A percentile compares a stretch with the other conserved stretches of the same genome.
Evolutionary conservation across 2,888 invertebrate species (phyloP).

Genomic region (Congeria kusceri): DNA sequence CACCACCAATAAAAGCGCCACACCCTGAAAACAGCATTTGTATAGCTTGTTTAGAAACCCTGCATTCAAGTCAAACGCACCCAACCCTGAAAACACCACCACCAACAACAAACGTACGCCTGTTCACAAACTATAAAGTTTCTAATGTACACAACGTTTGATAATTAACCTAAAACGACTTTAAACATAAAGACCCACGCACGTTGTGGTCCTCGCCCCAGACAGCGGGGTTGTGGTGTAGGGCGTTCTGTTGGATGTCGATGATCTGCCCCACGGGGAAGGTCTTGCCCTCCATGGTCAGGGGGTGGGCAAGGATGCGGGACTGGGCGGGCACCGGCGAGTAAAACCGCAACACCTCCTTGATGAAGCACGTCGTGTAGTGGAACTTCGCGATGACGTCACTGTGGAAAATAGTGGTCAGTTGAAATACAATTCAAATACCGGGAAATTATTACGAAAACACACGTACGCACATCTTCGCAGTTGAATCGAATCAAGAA

Average conservation of each 20-base stretch:
- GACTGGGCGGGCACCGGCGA: slow-evolving; percentile 72
- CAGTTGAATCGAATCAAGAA: neutral
- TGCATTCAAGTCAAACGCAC: no score
- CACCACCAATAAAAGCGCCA: no score
- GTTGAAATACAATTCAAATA: neutral
- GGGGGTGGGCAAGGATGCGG: slow-evolving; percentile 61
- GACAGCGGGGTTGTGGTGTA: slow-evolving; percentile 77
- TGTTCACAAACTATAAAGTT: no score
- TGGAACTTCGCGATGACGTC: slow-evolving; percentile 72
- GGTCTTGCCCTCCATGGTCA: slow-evolving; percentile 69
- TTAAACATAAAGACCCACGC: no score
- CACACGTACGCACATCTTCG: neutral
- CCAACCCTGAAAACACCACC: no score
- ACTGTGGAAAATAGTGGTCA: slow-evolving; percentile 55
- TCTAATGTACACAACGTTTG: no score
- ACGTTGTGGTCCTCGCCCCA: slow-evolving; percentile 69
- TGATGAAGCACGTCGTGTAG: slow-evolving; percentile 76
- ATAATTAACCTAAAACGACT: no score
- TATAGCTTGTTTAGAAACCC: no score
- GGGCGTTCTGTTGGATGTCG: slow-evolving; percentile 58
- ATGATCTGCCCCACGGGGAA: slow-evolving; percentile 69
- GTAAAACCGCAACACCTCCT: slow-evolving; percentile 76
- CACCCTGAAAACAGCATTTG: no score
- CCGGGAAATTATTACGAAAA: no score
- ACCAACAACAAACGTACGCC: no score